Evolutionary conservation across 1,140 invertebrate genomes (phyloP), one percentile per base, ranked within the genome.

Genomic region (Solenopsis fugax): DNA sequence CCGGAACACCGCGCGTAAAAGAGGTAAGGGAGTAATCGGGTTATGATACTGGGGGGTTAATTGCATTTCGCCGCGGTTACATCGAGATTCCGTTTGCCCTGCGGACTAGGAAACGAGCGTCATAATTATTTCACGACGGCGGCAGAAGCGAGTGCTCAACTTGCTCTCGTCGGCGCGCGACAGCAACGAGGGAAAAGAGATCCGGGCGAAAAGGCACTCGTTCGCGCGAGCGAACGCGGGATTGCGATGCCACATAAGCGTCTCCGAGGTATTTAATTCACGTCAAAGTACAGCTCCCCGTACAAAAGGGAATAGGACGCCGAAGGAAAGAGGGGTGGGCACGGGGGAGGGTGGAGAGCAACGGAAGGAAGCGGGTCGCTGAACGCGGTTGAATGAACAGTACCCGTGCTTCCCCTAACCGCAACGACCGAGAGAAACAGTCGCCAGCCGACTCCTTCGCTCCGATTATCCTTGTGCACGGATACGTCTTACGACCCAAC

Each of bases 211-310:
- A 88, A 85, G 34, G 21, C 37, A 13, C 16, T 50, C 18, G 48
- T 24, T 72, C 50, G 37, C 64, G 34, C 45, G 9, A 48, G 16
- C 60, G 45, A 21, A 45, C 12, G 37, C 21, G 18, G 10, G 56
- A 54, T 71, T 52, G 48, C 9, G 9, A 29, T 65, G 24, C 45
- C 60, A 54, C 85, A 52, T 21, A 48, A 73, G n/a, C 56, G 45
- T 87, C 86, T 87, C 86, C 48, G 16, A 18, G 82, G 65, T 85
- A 77, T 88, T 90, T 86, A 90, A 91, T 84, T 90, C 82, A 29
- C 12, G 72, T 71, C 76, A 58, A 89, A 81, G 72, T 81, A 64
- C 52, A n/a, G 9, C n/a, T 10, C 21, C 4, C 5, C 7, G 45
- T 86, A 69, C 73, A 85, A 85, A 62, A 71, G 76, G 58, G 37